Evolutionary conservation across 2,888 invertebrate genomes (phyloP).

Genomic region (Caenorhabditis sp.): DNA sequence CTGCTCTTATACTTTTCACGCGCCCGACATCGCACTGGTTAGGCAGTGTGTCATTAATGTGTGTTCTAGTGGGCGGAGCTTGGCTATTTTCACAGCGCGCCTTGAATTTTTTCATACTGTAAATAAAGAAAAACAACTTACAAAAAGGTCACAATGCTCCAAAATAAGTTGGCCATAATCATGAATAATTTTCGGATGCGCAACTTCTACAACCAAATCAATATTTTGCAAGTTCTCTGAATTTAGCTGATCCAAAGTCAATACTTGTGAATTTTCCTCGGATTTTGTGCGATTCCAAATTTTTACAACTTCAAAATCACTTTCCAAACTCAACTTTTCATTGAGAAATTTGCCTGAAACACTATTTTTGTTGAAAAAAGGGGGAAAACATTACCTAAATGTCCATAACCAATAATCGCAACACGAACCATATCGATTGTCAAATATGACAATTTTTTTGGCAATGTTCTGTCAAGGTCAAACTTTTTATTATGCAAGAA

Average conservation of each 20-base stretch:
- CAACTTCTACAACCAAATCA: conserved; percentile 74
- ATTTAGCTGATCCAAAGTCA: conserved; percentile 49
- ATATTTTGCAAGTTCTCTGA: conserved; percentile 47
- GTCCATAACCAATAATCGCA: conserved; percentile 67
- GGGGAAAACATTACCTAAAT: conserved; percentile 53
- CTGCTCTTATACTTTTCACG: not conserved
- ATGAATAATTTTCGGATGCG: conserved; percentile 74
- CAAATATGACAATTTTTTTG: not conserved
- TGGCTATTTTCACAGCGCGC: no score
- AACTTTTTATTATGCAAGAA: not conserved
- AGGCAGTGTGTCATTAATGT: no score
- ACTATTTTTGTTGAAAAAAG: not conserved
- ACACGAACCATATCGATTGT: conserved; percentile 35
- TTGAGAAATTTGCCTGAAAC: conserved; percentile 65
- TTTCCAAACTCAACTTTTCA: conserved; percentile 48
- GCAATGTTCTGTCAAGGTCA: not conserved
- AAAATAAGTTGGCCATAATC: conserved; percentile 73
- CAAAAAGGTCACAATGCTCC: conserved; percentile 73
- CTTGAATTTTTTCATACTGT: no score
- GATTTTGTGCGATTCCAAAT: conserved; percentile 66
- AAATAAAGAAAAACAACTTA: conserved; percentile 64
- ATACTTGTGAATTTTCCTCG: conserved; percentile 46
- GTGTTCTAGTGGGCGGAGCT: no score
- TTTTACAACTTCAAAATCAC: conserved; percentile 52
- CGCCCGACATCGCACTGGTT: not conserved